These are phyloP conservation scores for Toxonevra muliebris DNA, from an alignment of 2,888 invertebrate genomes.

Conservation along the genomic window DNA sequence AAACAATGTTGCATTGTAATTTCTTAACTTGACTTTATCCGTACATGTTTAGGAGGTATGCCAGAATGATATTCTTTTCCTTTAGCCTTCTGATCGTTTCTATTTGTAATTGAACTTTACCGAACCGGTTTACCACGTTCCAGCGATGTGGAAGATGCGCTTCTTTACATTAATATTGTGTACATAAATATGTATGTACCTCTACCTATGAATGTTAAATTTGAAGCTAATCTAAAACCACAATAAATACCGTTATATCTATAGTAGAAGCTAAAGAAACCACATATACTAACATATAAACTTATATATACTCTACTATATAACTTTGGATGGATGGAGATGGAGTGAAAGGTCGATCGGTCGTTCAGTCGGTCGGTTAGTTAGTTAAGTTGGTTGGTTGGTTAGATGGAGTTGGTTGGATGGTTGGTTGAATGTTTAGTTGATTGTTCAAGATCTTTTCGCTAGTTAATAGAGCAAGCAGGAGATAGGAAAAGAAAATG, in stretches of 20 bases:
- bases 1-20: no score
- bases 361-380: not conserved
- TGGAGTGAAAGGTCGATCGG: conserved; percentile 23
- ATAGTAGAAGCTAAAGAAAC: not conserved
- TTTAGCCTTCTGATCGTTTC: no score
- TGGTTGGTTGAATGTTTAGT: not conserved
- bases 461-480: no score
- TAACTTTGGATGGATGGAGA: not conserved
- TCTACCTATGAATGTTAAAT: conserved; percentile 3
- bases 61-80: no score
- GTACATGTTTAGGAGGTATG: no score
- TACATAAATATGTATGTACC: conserved; percentile 26
- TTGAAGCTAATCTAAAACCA: conserved; percentile 23
- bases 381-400: not conserved
- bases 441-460: no score
- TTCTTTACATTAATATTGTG: no score
- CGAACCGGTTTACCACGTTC: no score
- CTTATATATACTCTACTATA: not conserved
- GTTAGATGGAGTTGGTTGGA: not conserved
- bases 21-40: no score
- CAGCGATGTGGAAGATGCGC: no score
- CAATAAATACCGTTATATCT: conserved; percentile 23
- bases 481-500: not conserved
- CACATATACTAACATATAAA: not conserved
- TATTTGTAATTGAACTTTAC: no score